Evolutionary conservation across 2,888 invertebrate species (phyloP).

Genomic region (Cheilosia impressa): DNA sequence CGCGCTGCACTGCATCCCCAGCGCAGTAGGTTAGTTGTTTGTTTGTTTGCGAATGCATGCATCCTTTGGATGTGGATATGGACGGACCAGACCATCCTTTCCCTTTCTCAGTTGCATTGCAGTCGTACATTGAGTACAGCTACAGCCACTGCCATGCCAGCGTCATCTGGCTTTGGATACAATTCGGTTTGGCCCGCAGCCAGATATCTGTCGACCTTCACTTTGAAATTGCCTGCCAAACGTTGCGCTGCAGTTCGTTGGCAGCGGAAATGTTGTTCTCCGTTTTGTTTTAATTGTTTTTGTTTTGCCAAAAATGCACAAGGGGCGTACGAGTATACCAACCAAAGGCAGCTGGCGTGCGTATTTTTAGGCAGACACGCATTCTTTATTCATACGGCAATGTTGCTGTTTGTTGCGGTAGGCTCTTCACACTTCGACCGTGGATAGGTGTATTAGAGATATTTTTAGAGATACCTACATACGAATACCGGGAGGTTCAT

Average conservation of each 20-base stretch:
- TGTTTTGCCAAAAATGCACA: conserved; percentile 36
- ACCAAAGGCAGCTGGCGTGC: conserved; percentile 42
- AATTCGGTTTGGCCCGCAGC: conserved; percentile 64
- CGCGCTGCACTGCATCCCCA: conserved; percentile 31
- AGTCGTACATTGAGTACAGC: conserved; percentile 27
- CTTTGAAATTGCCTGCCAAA: conserved; percentile 66
- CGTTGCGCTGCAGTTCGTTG: conserved; percentile 53
- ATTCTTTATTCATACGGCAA: conserved; percentile 21
- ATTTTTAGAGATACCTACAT: conserved; percentile 59
- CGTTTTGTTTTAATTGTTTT: conserved; percentile 25
- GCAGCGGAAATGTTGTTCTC: conserved; percentile 60
- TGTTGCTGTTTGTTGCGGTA: conserved; percentile 48
- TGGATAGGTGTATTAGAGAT: conserved; percentile 48
- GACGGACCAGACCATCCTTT: conserved; percentile 30
- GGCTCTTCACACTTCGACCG: conserved; percentile 22
- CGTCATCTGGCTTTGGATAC: conserved; percentile 61
- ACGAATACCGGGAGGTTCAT: neutral
- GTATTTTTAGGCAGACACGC: conserved; percentile 61
- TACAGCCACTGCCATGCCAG: conserved; percentile 5
- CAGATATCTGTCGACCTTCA: conserved; percentile 67
- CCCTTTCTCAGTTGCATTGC: conserved; percentile 40
- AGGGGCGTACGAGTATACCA: conserved; percentile 22
- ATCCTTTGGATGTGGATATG: conserved; percentile 6
- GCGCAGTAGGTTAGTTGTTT: conserved; percentile 61
- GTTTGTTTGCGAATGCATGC: conserved; percentile 59